Evolutionary conservation across 2,113 vertebrate genomes (phyloP).

Genomic region (Alces alces): DNA sequence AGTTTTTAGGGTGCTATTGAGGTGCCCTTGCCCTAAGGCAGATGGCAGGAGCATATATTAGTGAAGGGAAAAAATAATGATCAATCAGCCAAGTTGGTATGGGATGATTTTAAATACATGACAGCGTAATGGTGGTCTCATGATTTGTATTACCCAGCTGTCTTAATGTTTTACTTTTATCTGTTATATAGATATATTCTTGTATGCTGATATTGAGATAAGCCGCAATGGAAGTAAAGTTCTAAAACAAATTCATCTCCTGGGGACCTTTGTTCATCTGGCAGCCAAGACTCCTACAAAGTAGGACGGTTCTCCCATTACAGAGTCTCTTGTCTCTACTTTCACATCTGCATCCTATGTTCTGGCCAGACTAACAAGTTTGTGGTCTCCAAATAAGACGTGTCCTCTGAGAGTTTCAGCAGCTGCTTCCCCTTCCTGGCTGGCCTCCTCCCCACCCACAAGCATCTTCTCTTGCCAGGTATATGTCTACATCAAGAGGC

Average conservation of each 20-base stretch:
- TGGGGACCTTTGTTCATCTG: background rate
- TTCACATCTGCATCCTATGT: background rate
- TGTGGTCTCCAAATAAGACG: background rate
- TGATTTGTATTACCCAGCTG: background rate
- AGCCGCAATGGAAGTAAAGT: background rate
- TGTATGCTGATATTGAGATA: background rate
- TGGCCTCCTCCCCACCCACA: background rate
- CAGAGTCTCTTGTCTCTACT: background rate
- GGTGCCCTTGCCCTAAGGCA: background rate
- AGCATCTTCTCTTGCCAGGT: rapidly evolving
- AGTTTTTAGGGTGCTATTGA: background rate
- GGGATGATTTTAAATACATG: background rate
- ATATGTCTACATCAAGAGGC: background rate
- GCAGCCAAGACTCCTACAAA: background rate
- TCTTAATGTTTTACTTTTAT: background rate
- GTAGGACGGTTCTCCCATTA: background rate
- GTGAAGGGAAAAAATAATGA: background rate
- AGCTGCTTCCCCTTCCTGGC: background rate
- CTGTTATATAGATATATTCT: background rate
- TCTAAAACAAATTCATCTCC: background rate
- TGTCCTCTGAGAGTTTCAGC: background rate
- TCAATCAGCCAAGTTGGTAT: background rate
- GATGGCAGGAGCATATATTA: background rate
- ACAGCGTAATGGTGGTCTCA: background rate
- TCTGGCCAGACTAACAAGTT: background rate